Evolutionary conservation across 2,888 invertebrate species (phyloP).

Genomic region (Eurois occulta): DNA sequence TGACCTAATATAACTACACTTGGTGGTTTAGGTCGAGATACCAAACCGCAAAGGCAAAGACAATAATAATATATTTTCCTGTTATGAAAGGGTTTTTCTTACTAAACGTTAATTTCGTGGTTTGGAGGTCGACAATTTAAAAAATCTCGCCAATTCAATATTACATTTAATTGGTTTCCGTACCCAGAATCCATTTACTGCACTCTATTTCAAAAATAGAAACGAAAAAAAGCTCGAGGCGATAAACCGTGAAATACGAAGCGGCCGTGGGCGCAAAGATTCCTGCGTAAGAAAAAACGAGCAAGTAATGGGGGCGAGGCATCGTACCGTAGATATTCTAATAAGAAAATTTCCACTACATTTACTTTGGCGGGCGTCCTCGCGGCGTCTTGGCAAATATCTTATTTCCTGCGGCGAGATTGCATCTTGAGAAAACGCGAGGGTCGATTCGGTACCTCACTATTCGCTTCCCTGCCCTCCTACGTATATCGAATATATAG

Average conservation of each 20-base stretch:
- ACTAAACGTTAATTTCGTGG: not conserved
- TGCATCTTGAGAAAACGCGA: constrained; percentile 91
- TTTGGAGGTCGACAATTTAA: not conserved
- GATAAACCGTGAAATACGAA: constrained; percentile 81
- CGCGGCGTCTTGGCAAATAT: constrained; percentile 91
- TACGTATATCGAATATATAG: constrained; percentile 64
- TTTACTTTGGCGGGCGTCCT: constrained; percentile 89
- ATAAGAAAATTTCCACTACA: constrained; percentile 91
- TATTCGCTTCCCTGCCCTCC: constrained; percentile 85
- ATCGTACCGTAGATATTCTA: constrained; percentile 90
- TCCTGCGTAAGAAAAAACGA: constrained; percentile 87
- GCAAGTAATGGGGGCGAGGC: constrained; percentile 85
- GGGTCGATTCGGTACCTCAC: constrained; percentile 87
- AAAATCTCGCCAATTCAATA: constrained; percentile 26
- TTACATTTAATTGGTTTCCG: constrained; percentile 36
- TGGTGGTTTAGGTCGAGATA: not conserved
- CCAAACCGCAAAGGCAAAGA: not conserved
- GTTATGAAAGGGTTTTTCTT: not conserved
- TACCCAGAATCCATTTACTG: constrained; percentile 49
- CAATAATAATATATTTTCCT: not conserved
- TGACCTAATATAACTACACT: constrained; percentile 32
- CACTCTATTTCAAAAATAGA: constrained; percentile 59
- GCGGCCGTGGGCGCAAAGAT: constrained; percentile 80
- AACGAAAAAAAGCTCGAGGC: constrained; percentile 71
- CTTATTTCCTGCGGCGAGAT: constrained; percentile 91